Percentiles rank a stretch among this genome's conserved stretches.
phyloP scores from a whole-genome alignment of 2,888 invertebrate genomes.

The Azorinus chamasolen region DNA sequence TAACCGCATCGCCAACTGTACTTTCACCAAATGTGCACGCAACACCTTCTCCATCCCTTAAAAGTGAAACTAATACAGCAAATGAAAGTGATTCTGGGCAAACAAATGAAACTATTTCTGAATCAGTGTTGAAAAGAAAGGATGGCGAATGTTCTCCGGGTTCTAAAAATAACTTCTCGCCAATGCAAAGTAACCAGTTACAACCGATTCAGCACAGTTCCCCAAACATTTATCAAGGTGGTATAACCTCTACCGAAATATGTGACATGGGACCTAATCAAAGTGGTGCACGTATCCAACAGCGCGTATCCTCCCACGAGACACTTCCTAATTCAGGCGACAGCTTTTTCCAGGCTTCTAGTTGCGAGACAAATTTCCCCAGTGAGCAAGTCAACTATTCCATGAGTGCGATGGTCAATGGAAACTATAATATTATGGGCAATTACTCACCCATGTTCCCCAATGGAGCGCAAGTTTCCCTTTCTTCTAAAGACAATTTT shows the following conservation, averaged over 20 bases:
- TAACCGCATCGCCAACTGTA: constrained; percentile 19
- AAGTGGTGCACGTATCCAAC: constrained; percentile 47
- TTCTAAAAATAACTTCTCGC: neutral
- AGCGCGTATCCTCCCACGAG: constrained; percentile 57
- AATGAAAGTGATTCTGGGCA: too few species aligned
- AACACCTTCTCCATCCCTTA: constrained; percentile 16
- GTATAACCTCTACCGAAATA: constrained; percentile 15
- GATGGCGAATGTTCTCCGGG: too few species aligned
- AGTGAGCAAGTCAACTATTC: constrained; percentile 51
- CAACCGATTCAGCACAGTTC: constrained; percentile 16
- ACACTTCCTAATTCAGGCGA: constrained; percentile 50
- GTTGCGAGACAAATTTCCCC: constrained; percentile 57
- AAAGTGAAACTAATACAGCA: neutral
- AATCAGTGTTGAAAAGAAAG: too few species aligned
- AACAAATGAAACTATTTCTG: too few species aligned
- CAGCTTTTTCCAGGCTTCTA: constrained; percentile 57
- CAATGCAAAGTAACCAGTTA: constrained; percentile 6
- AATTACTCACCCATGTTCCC: constrained; percentile 58
- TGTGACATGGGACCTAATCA: constrained; percentile 52
- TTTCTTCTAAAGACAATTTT: constrained; percentile 62
- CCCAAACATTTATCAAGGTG: constrained; percentile 19
- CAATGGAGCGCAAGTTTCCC: constrained; percentile 46
- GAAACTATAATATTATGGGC: constrained; percentile 49
- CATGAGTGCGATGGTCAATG: constrained; percentile 42
- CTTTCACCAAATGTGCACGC: constrained; percentile 18